Base-by-base conservation (phyloP, 2,888 invertebrate genomes). In the Dryadula phaetusa region DNA sequence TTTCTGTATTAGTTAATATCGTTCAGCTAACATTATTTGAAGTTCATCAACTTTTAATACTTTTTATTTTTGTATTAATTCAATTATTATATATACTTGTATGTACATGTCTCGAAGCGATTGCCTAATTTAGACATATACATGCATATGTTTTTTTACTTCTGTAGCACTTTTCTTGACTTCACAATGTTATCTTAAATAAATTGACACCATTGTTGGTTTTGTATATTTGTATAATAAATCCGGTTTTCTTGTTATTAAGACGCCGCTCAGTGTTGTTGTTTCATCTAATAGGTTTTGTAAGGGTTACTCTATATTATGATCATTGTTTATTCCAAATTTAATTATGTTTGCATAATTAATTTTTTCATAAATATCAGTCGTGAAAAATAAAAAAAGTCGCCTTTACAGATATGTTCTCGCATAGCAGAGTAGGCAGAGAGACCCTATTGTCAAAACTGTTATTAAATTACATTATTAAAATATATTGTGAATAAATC, bases 161-260 rank as follows among this genome's bases (percentile, higher is more conserved):
- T n/a, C n/a, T n/a, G n/a, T n/a, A n/a, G n/a, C n/a, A n/a, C n/a
- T n/a, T n/a, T n/a, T n/a, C n/a, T n/a, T 53, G 37, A 20, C 20
- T 22, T 16, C 14, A 28, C 0, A 44, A 28, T 8, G 14, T 7
- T 25, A n/a, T 6, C 12, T 32, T 25, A 28, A 25, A 4, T 42
- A 42, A 40, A 5, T 2, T 32, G 3, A 53, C 8, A 16, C 16
- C 10, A 28, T 77, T 82, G 83, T 84, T 87, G 86, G 88, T 88
- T n/a, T n/a, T n/a, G n/a, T n/a, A n/a, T 89, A 86, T 88, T 88
- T 87, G 84, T 88, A 82, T 88, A 89, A 90, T 89, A 87, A 90
- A 89, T 89, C 84, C 84, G 77, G 80, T 84, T 81, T 80, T 79
- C 76, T 79, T 83, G 85, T 88, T 87, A 88, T 88, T 86, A 86